Conservation (phyloP, 2,888 invertebrate genomes). For the Achlya flavicornis region DNA sequence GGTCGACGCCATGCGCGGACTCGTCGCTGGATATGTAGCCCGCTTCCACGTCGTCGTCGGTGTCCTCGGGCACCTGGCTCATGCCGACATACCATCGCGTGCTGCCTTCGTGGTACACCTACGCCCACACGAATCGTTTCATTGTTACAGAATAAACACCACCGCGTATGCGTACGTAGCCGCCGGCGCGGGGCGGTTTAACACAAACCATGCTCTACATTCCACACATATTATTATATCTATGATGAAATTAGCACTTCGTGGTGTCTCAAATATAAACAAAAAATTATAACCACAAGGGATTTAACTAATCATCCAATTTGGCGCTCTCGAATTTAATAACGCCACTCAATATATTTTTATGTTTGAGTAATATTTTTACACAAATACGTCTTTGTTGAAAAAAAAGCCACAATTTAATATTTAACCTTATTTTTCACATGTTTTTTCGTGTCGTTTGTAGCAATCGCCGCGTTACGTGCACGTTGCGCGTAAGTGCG, state of each 20-base stretch:
- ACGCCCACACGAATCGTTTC: slow-evolving; percentile 18
- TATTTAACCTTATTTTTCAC: slow-evolving; percentile 50
- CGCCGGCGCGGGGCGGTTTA: background rate
- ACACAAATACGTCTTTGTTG: slow-evolving; percentile 8
- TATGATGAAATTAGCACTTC: background rate
- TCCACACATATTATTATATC: background rate
- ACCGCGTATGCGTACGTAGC: background rate
- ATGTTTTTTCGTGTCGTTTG: slow-evolving; percentile 50
- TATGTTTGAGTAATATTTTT: slow-evolving; percentile 5
- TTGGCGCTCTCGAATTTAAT: background rate
- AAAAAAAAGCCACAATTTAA: background rate
- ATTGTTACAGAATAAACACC: background rate
- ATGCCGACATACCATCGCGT: slow-evolving; percentile 73
- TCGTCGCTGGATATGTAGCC: slow-evolving; percentile 84
- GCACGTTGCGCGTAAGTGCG: slow-evolving; percentile 51
- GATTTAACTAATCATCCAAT: background rate
- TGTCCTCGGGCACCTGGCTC: slow-evolving; percentile 68
- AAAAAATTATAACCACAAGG: background rate
- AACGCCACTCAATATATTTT: background rate
- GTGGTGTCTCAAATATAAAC: background rate
- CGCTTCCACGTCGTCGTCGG: slow-evolving; percentile 71
- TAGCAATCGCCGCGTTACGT: slow-evolving; percentile 36
- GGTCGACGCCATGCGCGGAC: slow-evolving; percentile 74
- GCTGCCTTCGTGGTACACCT: slow-evolving; percentile 68
- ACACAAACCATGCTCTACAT: slow-evolving; percentile 3